Percentiles rank a stretch among this genome's conserved stretches.
These are phyloP conservation scores for Pristionchus japonicus DNA, from an alignment of 2,888 invertebrate species.

Conservation along the genomic window DNA sequence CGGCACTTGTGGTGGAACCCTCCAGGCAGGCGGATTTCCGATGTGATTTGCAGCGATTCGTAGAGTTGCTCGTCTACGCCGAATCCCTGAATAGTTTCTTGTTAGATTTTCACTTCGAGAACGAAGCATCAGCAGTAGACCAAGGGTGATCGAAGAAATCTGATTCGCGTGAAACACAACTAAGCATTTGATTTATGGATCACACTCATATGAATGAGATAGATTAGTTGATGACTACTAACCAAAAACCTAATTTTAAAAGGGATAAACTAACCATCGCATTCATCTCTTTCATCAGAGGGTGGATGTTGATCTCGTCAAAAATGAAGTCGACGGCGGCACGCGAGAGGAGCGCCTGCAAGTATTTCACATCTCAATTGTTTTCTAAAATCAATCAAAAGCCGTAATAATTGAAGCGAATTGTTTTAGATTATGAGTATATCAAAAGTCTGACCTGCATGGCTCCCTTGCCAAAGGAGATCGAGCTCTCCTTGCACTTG, in stretches of 20 bases:
- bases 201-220: too few species aligned
- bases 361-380: background rate
- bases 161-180: too few species aligned
- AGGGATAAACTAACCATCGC: background rate
- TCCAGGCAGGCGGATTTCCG: constrained; percentile 27
- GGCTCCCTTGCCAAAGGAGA: background rate
- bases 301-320: background rate
- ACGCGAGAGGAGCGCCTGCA: constrained; percentile 4
- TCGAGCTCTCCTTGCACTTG: background rate
- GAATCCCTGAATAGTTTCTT: background rate
- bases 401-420: background rate
- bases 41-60: constrained; percentile 23
- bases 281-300: constrained; percentile 33
- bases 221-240: too few species aligned
- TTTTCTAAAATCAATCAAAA: too few species aligned
- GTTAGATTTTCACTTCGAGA: too few species aligned
- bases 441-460: background rate
- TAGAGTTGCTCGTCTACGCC: constrained; percentile 32
- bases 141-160: too few species aligned
- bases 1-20: constrained; percentile 23
- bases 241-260: background rate
- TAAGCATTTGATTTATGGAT: too few species aligned
- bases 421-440: background rate
- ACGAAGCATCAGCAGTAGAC: too few species aligned
- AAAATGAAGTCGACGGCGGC: constrained; percentile 23